Evolutionary conservation across 2,113 vertebrate species (phyloP).

Genomic region (Rhea americana): DNA sequence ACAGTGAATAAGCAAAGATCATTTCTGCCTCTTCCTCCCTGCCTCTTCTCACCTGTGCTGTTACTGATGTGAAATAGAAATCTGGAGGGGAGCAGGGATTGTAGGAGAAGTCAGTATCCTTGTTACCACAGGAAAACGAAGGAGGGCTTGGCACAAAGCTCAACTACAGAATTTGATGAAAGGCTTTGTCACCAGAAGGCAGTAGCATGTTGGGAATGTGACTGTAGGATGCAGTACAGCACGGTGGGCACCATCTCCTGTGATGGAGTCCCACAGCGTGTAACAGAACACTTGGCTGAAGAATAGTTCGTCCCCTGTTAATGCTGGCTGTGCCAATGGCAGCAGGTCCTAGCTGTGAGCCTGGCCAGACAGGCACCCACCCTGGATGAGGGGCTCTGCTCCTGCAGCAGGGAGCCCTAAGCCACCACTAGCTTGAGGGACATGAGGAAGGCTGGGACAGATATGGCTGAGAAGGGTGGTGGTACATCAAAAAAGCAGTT

Average conservation of each 20-base stretch:
- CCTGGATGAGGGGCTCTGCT: too few relatives aligned
- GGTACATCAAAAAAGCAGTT: neutral
- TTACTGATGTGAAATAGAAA: neutral
- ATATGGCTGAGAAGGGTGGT: neutral
- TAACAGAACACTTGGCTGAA: neutral
- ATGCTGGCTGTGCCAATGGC: too few relatives aligned
- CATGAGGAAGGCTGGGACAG: neutral
- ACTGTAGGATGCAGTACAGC: neutral
- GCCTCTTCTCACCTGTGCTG: neutral
- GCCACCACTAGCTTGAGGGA: neutral
- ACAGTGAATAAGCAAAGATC: neutral
- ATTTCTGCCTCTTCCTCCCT: neutral
- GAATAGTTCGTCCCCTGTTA: too few relatives aligned
- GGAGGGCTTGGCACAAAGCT: neutral
- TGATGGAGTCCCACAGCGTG: neutral
- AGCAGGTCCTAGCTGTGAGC: too few relatives aligned
- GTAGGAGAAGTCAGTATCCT: neutral
- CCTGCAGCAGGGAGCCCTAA: neutral
- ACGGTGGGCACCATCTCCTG: neutral
- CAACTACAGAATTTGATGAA: neutral
- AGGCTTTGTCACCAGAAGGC: neutral
- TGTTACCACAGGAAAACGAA: neutral
- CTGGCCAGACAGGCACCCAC: too few relatives aligned
- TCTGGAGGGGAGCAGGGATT: neutral
- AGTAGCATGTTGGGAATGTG: neutral